These are phyloP conservation scores for Limnephilus rhombicus DNA, from an alignment of 2,888 invertebrate species.

Conservation along the genomic window DNA sequence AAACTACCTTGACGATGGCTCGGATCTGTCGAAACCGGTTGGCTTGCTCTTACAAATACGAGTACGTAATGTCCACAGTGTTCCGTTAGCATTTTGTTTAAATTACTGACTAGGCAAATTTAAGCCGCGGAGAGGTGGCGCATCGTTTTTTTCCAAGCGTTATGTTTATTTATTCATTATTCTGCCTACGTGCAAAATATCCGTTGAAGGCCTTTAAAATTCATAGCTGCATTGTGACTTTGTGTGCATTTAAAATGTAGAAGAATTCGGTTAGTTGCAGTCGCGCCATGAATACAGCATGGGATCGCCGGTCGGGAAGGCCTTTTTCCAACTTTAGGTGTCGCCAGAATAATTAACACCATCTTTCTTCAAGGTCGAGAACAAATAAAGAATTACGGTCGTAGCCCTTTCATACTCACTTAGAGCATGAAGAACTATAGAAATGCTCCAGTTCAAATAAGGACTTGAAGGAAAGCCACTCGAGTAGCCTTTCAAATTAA, in stretches of 20 bases:
- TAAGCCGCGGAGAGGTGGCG: background rate
- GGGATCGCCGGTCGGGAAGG: background rate
- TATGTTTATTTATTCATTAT: background rate
- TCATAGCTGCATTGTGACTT: background rate
- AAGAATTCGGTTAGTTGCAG: background rate
- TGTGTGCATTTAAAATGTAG: background rate
- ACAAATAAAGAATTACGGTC: background rate
- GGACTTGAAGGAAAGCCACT: too few relatives aligned
- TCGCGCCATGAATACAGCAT: background rate
- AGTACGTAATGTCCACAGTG: too few relatives aligned
- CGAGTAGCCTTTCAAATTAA: too few relatives aligned
- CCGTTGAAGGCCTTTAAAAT: background rate
- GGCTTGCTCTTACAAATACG: too few relatives aligned
- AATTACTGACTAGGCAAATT: background rate
- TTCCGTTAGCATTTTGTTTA: background rate
- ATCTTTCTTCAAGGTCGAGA: background rate
- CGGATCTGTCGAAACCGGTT: too few relatives aligned
- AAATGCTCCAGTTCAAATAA: too few relatives aligned
- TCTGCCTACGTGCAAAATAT: background rate
- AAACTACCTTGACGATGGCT: too few relatives aligned
- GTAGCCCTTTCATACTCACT: too few relatives aligned
- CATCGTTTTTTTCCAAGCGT: background rate
- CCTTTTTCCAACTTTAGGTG: background rate
- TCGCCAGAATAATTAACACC: background rate
- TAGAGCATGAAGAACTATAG: too few relatives aligned